These are phyloP conservation scores for Monarcha castaneiventris DNA, from an alignment of 2,113 vertebrate genomes.

Conservation along the genomic window DNA sequence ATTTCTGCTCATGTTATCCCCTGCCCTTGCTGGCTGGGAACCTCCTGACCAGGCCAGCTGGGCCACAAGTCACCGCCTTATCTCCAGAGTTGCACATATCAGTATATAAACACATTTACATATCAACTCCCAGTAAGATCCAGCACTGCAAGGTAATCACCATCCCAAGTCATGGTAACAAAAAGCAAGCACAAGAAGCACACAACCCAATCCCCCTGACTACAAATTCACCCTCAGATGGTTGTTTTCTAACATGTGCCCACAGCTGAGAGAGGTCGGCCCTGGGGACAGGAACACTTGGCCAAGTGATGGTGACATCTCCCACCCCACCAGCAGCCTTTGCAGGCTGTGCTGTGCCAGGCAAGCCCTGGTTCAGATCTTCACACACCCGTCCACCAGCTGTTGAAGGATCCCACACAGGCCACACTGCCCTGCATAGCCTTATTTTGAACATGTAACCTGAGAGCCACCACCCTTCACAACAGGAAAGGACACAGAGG, in stretches of 20 bases:
- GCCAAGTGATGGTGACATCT: not conserved
- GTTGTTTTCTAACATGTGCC: fast-evolving
- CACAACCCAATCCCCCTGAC: not conserved
- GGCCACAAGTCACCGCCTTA: not conserved
- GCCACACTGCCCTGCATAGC: fast-evolving
- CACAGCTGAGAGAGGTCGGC: not conserved
- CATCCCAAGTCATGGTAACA: not conserved
- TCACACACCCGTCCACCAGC: fast-evolving
- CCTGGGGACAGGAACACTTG: not conserved
- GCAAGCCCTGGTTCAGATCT: not conserved
- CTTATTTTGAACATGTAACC: not conserved
- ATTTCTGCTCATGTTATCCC: fast-evolving
- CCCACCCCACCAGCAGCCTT: not conserved
- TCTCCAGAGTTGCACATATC: not conserved
- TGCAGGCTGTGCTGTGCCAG: not conserved
- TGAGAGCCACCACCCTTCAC: not conserved
- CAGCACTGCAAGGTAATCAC: not conserved
- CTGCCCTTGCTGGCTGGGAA: not conserved
- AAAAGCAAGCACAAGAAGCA: not conserved
- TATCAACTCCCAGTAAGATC: not conserved
- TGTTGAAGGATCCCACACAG: not conserved
- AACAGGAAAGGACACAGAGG: not conserved
- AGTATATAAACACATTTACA: not conserved
- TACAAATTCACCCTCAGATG: not conserved
- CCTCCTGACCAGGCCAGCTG: not conserved